phyloP scores from a whole-genome alignment of 1,140 invertebrate species.

The Pachyrhynchus sulphureomaculatus region DNA sequence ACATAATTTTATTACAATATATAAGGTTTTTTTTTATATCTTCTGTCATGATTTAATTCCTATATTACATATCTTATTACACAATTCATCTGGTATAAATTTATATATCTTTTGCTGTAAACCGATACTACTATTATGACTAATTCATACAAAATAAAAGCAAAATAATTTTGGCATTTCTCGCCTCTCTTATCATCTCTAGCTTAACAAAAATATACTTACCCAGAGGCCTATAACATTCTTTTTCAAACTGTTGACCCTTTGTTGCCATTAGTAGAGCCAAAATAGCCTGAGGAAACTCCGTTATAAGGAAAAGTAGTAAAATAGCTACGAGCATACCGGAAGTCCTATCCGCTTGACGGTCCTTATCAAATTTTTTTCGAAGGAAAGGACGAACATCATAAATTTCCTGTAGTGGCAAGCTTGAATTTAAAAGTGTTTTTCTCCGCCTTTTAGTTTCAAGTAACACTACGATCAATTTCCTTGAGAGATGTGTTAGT shows the following conservation, averaged over 20 bases:
- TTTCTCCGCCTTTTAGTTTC: constrained; percentile 73
- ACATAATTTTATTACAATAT: too few relatives aligned
- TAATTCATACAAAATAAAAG: too few relatives aligned
- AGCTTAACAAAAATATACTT: too few relatives aligned
- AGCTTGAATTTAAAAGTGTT: constrained; percentile 54
- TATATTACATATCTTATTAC: too few relatives aligned
- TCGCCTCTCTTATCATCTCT: too few relatives aligned
- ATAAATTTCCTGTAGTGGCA: constrained; percentile 40
- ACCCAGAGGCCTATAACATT: constrained; percentile 76
- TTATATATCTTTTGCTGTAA: too few relatives aligned
- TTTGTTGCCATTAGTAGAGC: constrained; percentile 75
- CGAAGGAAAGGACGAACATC: constrained; percentile 18
- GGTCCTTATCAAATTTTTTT: constrained; percentile 60
- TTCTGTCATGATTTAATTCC: too few relatives aligned
- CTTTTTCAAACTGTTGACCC: constrained; percentile 70
- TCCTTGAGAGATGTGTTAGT: constrained; percentile 75
- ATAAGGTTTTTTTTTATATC: too few relatives aligned
- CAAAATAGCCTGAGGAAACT: constrained; percentile 84
- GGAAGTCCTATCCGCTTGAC: constrained; percentile 86
- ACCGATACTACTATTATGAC: too few relatives aligned
- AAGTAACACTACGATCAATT: constrained; percentile 74
- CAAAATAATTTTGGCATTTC: too few relatives aligned
- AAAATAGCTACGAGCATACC: constrained; percentile 92
- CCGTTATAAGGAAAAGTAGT: constrained; percentile 84
- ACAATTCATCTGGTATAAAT: too few relatives aligned